Evolutionary conservation across 2,888 invertebrate genomes (phyloP).

Genomic region (Luperina nickerlii): DNA sequence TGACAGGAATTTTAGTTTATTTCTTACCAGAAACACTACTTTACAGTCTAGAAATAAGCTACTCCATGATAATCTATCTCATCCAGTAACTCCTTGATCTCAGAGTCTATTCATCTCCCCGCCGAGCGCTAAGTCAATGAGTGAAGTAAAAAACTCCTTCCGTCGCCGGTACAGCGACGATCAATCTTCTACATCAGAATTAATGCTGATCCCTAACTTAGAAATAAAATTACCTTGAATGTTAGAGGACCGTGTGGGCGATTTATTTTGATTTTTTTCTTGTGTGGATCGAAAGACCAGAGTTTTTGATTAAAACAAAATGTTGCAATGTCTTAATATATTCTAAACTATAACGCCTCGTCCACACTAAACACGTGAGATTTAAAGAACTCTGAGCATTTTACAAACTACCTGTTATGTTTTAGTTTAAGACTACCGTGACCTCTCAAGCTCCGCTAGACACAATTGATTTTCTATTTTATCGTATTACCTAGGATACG

Average conservation of each 20-base stretch:
- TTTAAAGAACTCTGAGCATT: too few relatives aligned
- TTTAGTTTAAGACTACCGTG: background rate
- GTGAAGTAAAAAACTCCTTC: constrained; percentile 61
- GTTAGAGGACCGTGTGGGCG: constrained; percentile 27
- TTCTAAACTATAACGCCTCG: background rate
- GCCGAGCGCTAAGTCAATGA: constrained; percentile 68
- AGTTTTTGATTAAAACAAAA: background rate
- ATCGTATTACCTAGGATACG: too few relatives aligned
- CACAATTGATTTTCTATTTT: too few relatives aligned
- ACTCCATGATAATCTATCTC: background rate
- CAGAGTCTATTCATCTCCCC: constrained; percentile 58
- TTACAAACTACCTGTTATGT: background rate
- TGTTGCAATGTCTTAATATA: background rate
- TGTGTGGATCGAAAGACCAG: background rate
- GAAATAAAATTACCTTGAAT: constrained; percentile 59
- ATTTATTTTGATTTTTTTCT: constrained; percentile 35
- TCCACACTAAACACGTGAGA: background rate
- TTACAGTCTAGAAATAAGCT: background rate
- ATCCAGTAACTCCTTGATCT: constrained; percentile 31
- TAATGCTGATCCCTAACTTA: constrained; percentile 61
- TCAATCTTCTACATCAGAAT: constrained; percentile 61
- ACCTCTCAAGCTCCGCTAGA: too few relatives aligned
- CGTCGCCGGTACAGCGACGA: constrained; percentile 48
- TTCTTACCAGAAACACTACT: background rate
- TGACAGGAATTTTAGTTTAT: background rate